Conservation (phyloP, 2,888 invertebrate species). For the Synergus japonicus region DNA sequence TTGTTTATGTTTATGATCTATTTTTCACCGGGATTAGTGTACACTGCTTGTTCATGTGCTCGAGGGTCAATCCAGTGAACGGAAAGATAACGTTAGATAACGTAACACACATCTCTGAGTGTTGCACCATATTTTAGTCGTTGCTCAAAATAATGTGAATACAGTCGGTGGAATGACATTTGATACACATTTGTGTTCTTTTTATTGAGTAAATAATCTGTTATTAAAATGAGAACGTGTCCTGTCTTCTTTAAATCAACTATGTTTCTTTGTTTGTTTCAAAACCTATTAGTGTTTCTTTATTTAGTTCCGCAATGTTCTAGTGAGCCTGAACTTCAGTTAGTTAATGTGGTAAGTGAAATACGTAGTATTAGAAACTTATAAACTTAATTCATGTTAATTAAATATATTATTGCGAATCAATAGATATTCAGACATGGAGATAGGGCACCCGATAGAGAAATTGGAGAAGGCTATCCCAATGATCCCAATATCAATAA, state of each 20-base stretch:
- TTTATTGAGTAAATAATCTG: background rate
- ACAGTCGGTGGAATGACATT: background rate
- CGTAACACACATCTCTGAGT: background rate
- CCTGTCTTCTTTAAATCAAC: background rate
- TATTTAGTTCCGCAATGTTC: background rate
- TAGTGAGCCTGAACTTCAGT: constrained; percentile 18
- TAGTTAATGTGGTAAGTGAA: constrained; percentile 24
- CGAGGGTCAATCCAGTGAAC: background rate
- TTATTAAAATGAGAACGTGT: background rate
- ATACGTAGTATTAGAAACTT: background rate
- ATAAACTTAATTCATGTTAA: background rate
- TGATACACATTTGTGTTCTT: background rate
- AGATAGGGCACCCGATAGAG: constrained; percentile 55
- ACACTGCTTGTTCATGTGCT: background rate
- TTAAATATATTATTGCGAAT: background rate
- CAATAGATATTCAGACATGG: constrained; percentile 61
- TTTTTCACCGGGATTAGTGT: too few relatives aligned
- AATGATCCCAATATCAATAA: constrained; percentile 53
- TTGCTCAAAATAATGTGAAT: background rate
- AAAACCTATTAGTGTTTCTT: constrained; percentile 4
- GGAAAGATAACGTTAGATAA: background rate
- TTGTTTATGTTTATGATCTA: too few relatives aligned
- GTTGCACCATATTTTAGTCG: background rate
- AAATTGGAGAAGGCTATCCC: constrained; percentile 54
- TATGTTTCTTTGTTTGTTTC: constrained; percentile 3